Percentiles rank a stretch among this genome's conserved stretches.
phyloP scores from a whole-genome alignment of 2,888 invertebrate genomes.

The Molorchus minor region DNA sequence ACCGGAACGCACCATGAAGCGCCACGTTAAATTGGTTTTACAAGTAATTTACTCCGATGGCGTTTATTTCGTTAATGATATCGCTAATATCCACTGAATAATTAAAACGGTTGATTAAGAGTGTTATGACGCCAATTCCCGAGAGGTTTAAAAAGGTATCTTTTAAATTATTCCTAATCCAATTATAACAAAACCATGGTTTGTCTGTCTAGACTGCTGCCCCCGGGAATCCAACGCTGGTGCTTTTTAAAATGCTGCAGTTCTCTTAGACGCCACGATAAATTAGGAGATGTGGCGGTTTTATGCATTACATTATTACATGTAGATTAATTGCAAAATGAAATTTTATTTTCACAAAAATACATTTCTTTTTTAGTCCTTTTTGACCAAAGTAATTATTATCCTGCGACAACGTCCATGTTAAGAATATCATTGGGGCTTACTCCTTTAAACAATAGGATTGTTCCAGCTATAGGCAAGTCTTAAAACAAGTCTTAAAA shows the following conservation, averaged over 20 bases:
- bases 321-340: no score
- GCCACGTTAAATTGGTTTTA: constrained; percentile 21
- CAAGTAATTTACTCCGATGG: constrained; percentile 20
- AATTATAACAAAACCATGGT: constrained; percentile 43
- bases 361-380: no score
- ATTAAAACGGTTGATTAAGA: constrained; percentile 46
- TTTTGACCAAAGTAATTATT: no score
- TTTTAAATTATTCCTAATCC: constrained; percentile 53
- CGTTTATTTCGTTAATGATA: constrained; percentile 20
- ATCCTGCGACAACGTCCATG: no score
- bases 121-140: constrained; percentile 46
- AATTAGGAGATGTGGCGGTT: no score
- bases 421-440: no score
- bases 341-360: no score
- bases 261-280: no score
- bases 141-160: constrained; percentile 49
- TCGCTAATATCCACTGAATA: constrained; percentile 36
- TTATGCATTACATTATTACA: no score
- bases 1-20: neutral
- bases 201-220: constrained; percentile 36
- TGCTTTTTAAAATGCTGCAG: constrained; percentile 28
- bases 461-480: no score
- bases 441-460: no score
- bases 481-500: no score
- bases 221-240: constrained; percentile 27